Base-by-base conservation (phyloP, 2,888 invertebrate genomes). In the Tetragnatha montana region DNA sequence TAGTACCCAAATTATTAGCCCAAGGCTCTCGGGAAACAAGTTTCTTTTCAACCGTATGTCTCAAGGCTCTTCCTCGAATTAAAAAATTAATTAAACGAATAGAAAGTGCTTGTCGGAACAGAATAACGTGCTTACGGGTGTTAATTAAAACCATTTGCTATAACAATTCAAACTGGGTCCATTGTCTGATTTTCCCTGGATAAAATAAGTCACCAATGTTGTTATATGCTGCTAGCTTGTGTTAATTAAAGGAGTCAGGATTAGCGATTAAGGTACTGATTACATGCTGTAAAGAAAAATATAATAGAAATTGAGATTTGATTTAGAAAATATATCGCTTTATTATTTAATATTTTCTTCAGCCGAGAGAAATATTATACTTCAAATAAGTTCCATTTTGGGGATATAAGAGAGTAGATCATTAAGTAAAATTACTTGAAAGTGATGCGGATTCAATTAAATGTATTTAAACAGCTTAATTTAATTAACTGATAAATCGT, bases 121-220 rank as follows among this genome's bases (percentile, higher is more conserved):
- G 78, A 78, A 78, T 78, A 78, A 78, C 78, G 78, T 19, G 68
- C 60, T 78, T 78, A 60, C 60, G 22, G 35, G 22, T 78, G 78
- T 68, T 78, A 68, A 78, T 68, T 60, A 22, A 60, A 78, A 78
- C 78, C 22, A 78, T 60, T 35, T 60, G 60, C 60, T 60, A 60
- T 51, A 60, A 14, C 78, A 78, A 78, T 78, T 78, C 60, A 60
- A 60, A 6, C 21, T 19, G 60, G 22, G 21, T 22, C 2, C 17
- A 22, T 60, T 35, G 21, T 75, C 76, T 78, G 14, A 35, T 78
- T 22, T 60, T 78, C 60, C 22, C n/a, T 22, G 8, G 35, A 22
- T 17, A 8, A 60, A 22, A 35, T 10, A 78, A 75, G 60, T 60
- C 60, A 17, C 60, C 14, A 60, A 60, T 60, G 60, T 60, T 60